phyloP scores from a whole-genome alignment of 2,797 vertebrate genomes.

The Caiman crocodilus region DNA sequence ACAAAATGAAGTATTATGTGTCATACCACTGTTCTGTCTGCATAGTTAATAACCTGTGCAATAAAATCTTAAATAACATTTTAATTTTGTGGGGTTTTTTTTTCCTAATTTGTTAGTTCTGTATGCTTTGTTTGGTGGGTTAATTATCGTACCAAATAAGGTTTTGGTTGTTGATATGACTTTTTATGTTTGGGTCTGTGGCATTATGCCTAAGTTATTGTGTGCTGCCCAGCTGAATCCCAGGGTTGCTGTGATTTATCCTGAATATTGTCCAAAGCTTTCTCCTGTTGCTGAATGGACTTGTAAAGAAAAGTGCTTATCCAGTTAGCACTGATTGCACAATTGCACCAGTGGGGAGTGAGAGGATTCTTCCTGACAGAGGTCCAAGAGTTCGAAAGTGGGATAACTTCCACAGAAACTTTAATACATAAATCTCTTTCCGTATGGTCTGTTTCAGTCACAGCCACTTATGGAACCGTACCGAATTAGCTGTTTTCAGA shows the following conservation, averaged over 20 bases:
- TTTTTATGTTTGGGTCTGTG: not conserved
- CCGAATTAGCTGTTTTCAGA: accelerated
- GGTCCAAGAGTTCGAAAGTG: not conserved
- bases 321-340: not conserved
- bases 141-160: not conserved
- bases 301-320: not conserved
- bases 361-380: not conserved
- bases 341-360: not conserved
- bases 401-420: not conserved
- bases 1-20: not conserved
- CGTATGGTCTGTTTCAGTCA: not conserved
- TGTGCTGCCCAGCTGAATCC: not conserved
- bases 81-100: accelerated
- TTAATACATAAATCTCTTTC: not conserved
- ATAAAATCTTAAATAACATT: not conserved
- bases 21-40: not conserved
- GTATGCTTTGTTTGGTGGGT: not conserved
- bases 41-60: not conserved
- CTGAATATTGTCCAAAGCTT: not conserved
- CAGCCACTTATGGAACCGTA: not conserved
- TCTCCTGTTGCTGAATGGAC: not conserved
- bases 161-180: not conserved
- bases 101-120: not conserved
- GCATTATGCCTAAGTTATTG: not conserved
- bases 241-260: not conserved